Base-by-base conservation (phyloP, 1,140 invertebrate genomes). In the Drosophila virilis region DNA sequence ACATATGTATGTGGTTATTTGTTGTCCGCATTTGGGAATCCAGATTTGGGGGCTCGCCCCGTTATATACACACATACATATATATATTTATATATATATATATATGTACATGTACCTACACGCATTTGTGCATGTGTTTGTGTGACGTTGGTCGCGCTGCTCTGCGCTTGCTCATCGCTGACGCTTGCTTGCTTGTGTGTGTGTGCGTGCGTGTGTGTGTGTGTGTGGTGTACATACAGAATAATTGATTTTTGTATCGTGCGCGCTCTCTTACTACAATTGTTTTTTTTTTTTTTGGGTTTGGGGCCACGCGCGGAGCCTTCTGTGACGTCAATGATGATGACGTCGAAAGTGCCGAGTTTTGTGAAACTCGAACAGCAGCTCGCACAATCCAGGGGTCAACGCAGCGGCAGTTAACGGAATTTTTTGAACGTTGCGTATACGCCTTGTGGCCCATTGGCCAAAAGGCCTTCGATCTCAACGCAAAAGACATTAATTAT, bases 31-130 rank as follows among this genome's bases (percentile, higher is more conserved):
- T 71, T 80, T 78, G 67, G 71, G 67, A 80, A 80, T 78, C 85
- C 77, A 89, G 85, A 89, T 89, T 89, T 89, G 85, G 84, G 84
- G 84, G 84, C 80, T 89, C 85, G 85, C 85, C 85, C 80, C 77
- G 62, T 62, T 68, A 70, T 65, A 75, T 62, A 52, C 57, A 80
- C 42, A 42, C 48, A 65, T 45, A 82, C 55, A 78, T 17, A 61
- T 43, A 58, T 12, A 33, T 8, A 35, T 9, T 10, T 33, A 51
- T 13, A 78, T 32, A 58, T 42, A 58, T 8, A 37, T n/a, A 28
- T 6, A 33, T 35, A 33, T 6, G 22, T 9, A 13, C 40, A 51
- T 13, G 52, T n/a, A 12, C 7, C 42, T 45, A 15, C 2, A 43
- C 0, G 28, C 8, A 37, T 32, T 45, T 67, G 42, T 65, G 8